A percentile compares a stretch with the other conserved stretches of the same genome.
phyloP scores from a whole-genome alignment of 2,113 vertebrate species.

The Pteruthius melanotis region DNA sequence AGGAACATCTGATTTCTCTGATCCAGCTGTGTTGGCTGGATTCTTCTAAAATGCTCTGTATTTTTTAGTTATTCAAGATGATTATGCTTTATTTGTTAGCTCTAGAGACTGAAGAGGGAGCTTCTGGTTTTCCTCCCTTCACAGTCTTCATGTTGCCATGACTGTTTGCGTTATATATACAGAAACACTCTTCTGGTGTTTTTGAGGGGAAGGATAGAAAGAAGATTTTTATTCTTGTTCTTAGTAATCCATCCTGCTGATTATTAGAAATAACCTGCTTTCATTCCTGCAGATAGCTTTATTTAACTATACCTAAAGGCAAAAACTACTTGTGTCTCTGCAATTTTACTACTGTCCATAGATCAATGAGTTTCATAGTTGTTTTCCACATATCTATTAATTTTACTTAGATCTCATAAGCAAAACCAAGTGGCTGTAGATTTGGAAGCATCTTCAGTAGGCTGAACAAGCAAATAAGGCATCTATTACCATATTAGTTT shows the following conservation, averaged over 20 bases:
- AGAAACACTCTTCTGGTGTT: not conserved
- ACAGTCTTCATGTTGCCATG: not conserved
- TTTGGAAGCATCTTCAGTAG: not conserved
- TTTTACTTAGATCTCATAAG: not conserved
- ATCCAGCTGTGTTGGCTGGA: not conserved
- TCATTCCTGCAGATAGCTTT: not conserved
- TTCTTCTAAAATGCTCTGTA: not conserved
- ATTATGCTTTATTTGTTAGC: not conserved
- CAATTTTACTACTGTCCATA: not conserved
- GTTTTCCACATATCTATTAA: not conserved
- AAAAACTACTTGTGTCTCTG: not conserved
- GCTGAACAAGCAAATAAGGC: not conserved
- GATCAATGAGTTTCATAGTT: not conserved
- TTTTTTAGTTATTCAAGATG: not conserved
- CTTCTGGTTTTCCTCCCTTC: not conserved
- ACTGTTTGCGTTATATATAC: not conserved
- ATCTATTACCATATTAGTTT: not conserved
- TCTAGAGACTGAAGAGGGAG: not conserved
- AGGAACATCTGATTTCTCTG: not conserved
- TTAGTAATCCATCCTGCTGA: not conserved
- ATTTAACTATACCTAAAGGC: not conserved
- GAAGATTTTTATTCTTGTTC: not conserved
- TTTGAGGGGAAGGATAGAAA: not conserved
- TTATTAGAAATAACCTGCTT: not conserved
- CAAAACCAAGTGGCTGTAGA: not conserved